These are phyloP conservation scores for Emys orbicularis DNA, from an alignment of 2,797 vertebrate genomes.

Conservation along the genomic window DNA sequence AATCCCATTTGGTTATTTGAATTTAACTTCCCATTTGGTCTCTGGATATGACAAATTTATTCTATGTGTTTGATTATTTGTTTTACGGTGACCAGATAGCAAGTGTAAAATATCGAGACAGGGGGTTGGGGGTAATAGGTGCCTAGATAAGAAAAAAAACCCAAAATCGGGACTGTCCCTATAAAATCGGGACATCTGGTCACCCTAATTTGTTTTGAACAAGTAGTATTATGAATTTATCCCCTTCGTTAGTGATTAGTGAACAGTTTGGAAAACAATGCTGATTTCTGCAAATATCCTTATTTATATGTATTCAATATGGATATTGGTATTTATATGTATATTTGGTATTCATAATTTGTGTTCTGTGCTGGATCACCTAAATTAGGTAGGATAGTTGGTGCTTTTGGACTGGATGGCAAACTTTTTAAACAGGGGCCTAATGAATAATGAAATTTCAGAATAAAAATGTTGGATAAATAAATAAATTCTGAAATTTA, in stretches of 20 bases:
- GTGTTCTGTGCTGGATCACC: neutral
- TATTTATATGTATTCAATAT: neutral
- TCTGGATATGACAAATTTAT: neutral
- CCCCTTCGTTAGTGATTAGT: neutral
- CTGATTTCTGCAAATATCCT: neutral
- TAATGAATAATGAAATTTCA: neutral
- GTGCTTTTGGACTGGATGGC: neutral
- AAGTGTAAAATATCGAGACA: too few relatives aligned
- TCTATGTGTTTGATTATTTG: neutral
- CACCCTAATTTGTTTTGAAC: neutral
- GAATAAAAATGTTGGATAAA: neutral
- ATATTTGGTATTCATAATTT: neutral
- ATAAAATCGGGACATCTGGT: too few relatives aligned
- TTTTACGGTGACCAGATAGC: too few relatives aligned
- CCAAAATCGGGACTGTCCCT: too few relatives aligned
- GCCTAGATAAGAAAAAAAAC: too few relatives aligned
- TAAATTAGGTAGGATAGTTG: neutral
- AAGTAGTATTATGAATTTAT: neutral
- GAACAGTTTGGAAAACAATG: neutral
- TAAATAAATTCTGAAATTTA: neutral
- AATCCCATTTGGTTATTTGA: neutral
- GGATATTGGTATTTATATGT: neutral
- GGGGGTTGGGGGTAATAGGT: too few relatives aligned
- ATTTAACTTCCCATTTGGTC: neutral
- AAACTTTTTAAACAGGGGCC: neutral